These are phyloP conservation scores for Manis crassicaudata DNA, from an alignment of 2,797 vertebrate species.

Conservation along the genomic window DNA sequence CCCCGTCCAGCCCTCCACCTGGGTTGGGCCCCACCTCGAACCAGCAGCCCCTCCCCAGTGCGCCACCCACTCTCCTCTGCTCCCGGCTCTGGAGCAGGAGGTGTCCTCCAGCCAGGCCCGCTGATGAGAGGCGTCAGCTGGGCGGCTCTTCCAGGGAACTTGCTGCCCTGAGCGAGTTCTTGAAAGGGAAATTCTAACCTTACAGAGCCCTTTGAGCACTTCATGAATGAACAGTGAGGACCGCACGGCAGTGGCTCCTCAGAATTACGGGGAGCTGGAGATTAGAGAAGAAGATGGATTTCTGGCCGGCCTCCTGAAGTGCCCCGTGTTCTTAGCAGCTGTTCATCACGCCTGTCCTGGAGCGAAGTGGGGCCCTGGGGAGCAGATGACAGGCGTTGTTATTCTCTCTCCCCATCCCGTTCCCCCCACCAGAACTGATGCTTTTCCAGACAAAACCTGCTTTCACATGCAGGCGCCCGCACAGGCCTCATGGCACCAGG, in stretches of 20 bases:
- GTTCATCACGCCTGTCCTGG: neutral
- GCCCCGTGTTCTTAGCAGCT: neutral
- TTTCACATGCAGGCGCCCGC: neutral
- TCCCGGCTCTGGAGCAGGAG: neutral
- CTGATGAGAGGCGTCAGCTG: slow-evolving; percentile 43
- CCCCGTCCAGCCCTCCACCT: rapidly evolving
- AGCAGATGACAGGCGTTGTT: neutral
- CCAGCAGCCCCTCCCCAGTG: rapidly evolving
- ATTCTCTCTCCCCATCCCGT: neutral
- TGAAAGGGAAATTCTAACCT: slow-evolving; percentile 49
- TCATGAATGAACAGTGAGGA: neutral
- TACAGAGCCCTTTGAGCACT: neutral
- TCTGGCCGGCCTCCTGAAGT: neutral
- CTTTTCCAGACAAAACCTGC: slow-evolving; percentile 22
- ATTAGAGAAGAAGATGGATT: neutral
- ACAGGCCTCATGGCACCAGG: rapidly evolving
- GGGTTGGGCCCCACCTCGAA: rapidly evolving
- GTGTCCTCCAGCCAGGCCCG: neutral
- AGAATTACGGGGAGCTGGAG: neutral
- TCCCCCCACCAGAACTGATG: neutral
- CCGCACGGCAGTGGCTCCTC: rapidly evolving
- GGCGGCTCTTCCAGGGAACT: neutral
- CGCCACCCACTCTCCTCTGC: rapidly evolving
- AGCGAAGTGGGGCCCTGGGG: neutral
- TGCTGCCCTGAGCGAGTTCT: neutral